phyloP scores from a whole-genome alignment of 2,113 vertebrate species.

The Pseudorasbora parva region DNA sequence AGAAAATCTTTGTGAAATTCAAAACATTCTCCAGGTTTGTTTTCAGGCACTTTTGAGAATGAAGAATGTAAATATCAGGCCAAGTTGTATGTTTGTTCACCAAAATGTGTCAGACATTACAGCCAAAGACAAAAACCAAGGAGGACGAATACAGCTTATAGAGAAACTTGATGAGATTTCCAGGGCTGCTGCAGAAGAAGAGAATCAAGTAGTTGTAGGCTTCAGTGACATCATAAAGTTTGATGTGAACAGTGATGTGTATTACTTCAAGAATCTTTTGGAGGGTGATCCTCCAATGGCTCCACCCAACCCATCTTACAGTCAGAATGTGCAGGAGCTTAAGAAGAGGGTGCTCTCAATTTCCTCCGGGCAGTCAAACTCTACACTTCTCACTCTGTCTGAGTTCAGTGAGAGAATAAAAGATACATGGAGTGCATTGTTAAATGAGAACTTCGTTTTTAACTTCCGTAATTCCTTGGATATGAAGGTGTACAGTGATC shows the following conservation, averaged over 20 bases:
- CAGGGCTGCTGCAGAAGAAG: constrained; percentile 33
- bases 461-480: constrained; percentile 72
- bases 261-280: constrained; percentile 72
- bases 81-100: constrained; percentile 46
- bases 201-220: neutral
- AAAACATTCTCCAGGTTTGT: constrained; percentile 59
- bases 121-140: constrained; percentile 48
- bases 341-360: constrained; percentile 64
- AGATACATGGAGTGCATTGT: constrained; percentile 68
- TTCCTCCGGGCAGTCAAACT: constrained; percentile 12
- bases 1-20: constrained; percentile 56
- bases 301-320: constrained; percentile 72
- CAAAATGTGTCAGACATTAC: neutral
- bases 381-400: constrained; percentile 56
- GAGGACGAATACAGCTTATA: constrained; percentile 48
- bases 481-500: constrained; percentile 59
- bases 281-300: constrained; percentile 73
- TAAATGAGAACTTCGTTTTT: constrained; percentile 73
- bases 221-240: constrained; percentile 62
- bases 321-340: constrained; percentile 67
- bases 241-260: constrained; percentile 66
- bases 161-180: constrained; percentile 55
- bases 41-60: constrained; percentile 59
- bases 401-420: constrained; percentile 55
- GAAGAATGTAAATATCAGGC: constrained; percentile 44